Evolutionary conservation across 2,113 vertebrate genomes (phyloP), one percentile per base, ranked within the genome.

Genomic region (Gasterosteus nipponicus): DNA sequence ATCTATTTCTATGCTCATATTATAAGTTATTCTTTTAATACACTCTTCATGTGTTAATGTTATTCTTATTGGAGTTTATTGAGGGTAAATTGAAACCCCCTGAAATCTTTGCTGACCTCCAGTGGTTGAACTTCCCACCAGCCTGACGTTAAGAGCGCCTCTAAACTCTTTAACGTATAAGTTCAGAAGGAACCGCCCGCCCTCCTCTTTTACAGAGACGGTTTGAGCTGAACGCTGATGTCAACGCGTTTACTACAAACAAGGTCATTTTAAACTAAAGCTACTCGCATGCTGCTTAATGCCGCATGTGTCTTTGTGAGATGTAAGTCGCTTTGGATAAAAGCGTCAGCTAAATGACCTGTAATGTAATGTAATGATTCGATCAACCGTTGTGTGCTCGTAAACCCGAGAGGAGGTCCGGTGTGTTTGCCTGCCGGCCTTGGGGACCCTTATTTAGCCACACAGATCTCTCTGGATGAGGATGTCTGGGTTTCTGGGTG

Each of bases 381-480:
- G 26, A 4, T 51, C 16, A 51, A 9, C 42, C 58, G 38, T 62
- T 44, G 53, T 49, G 3, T 42, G 61, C 42, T 39, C 5, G 51
- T 44, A 71, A 38, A 66, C 10, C 6, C 62, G 29, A 56, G 46
- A 4, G 11, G 58, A 22, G 1, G 22, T 15, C 44, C 26, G 10
- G 9, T 12, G 65, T 56, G 33, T 70, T n/a, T 39, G 47, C 22
- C 63, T 53, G 29, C 42, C 38, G 61, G 14, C 83, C 65, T 73
- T 4, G 64, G 22, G 62, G 73, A 83, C 57, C 62, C 59, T 56
- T 59, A 26, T 16, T 10, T 22, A 78, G 9, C 33, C 14, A 42
- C 78, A 29, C 58, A 63, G 81, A 73, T 65, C 61, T 73, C 72
- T 22, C 29, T 53, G 81, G 86, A 86, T 89, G 73, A 89, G 54